These are phyloP conservation scores for Chalcis sispes DNA, from an alignment of 2,888 invertebrate genomes.

Conservation along the genomic window DNA sequence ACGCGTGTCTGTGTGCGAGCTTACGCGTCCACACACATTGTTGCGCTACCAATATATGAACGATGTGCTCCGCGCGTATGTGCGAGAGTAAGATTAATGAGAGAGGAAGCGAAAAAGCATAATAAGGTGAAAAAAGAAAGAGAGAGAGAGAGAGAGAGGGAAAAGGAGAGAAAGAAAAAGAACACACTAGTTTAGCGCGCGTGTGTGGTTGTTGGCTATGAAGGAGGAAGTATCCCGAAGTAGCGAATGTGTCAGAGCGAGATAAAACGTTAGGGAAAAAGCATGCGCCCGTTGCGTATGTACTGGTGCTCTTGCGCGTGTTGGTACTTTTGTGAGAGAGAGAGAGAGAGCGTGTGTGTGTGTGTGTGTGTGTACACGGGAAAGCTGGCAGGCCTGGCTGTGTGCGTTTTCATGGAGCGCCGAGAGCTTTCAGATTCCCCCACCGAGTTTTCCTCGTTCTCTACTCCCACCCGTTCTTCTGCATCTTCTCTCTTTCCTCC, in stretches of 20 bases:
- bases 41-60: too few species aligned
- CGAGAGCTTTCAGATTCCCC: background rate
- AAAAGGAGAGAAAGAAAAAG: background rate
- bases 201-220: constrained; percentile 14
- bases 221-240: background rate
- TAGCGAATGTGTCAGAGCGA: constrained; percentile 26
- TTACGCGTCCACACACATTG: background rate
- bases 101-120: constrained; percentile 23
- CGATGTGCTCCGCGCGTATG: too few species aligned
- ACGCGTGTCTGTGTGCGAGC: background rate
- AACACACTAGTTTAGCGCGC: too few species aligned
- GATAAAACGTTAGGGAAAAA: constrained; percentile 42
- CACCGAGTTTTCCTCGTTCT: background rate
- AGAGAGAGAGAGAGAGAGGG: constrained; percentile 1
- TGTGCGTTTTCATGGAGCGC: constrained; percentile 10
- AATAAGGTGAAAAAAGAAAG: constrained; percentile 37
- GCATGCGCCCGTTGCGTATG: too few species aligned
- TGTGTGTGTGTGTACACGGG: constrained; percentile 5
- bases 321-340: background rate
- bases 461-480: too few species aligned
- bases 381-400: too few species aligned
- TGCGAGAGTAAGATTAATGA: constrained; percentile 45
- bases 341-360: background rate
- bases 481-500: background rate
- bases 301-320: too few species aligned